phyloP scores from a whole-genome alignment of 2,797 vertebrate species.

The Leontocebus nigricollis region DNA sequence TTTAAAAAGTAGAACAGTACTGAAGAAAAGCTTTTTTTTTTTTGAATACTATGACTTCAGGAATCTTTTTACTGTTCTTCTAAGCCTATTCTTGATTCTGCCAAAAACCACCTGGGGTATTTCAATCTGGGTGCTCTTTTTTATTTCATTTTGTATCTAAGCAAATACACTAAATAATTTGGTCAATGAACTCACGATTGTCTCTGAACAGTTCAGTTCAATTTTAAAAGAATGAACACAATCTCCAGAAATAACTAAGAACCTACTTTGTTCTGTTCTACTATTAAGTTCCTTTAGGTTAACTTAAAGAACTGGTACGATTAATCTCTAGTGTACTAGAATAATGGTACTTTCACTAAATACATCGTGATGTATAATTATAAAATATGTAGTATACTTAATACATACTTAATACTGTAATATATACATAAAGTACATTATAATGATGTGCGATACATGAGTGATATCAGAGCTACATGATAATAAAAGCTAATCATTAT shows the following conservation, averaged over 20 bases:
- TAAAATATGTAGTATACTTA: background rate
- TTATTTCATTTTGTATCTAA: background rate
- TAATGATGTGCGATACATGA: background rate
- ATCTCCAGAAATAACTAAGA: background rate
- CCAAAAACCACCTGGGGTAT: background rate
- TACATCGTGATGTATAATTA: background rate
- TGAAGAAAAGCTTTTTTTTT: background rate
- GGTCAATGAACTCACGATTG: background rate
- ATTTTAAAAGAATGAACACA: constrained; percentile 1
- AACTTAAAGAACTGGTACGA: background rate
- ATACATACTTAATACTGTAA: background rate
- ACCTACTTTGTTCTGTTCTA: background rate
- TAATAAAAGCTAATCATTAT: background rate
- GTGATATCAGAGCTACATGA: background rate
- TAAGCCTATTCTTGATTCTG: background rate
- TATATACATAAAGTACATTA: background rate
- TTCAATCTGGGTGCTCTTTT: background rate
- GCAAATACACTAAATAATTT: background rate
- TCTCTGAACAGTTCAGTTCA: background rate
- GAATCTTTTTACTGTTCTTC: background rate
- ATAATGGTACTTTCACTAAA: background rate
- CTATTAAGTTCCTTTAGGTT: background rate
- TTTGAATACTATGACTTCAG: background rate
- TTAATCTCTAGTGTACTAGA: background rate
- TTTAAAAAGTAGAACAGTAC: background rate